phyloP scores from a whole-genome alignment of 2,113 vertebrate genomes.

The Lagopus leucura region DNA sequence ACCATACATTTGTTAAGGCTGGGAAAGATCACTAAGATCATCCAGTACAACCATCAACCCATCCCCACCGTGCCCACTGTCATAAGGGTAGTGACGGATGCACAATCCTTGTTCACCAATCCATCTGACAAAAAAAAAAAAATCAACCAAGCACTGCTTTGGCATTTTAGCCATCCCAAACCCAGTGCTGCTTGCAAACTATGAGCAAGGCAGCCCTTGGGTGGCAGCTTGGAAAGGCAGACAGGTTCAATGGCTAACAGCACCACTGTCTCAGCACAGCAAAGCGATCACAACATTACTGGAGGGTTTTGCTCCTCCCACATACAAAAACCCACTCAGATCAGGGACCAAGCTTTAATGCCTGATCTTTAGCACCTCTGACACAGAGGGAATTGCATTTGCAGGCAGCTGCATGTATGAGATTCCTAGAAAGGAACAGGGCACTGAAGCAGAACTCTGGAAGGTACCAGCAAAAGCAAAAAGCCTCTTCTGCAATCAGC shows the following conservation, averaged over 20 bases:
- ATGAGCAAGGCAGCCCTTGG: neutral
- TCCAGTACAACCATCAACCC: too few relatives aligned
- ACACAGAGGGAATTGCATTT: neutral
- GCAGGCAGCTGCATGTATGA: neutral
- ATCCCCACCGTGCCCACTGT: too few relatives aligned
- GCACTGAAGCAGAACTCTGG: neutral
- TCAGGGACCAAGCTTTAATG: neutral
- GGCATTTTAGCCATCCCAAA: neutral
- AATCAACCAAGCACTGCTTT: neutral
- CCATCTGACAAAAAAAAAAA: neutral
- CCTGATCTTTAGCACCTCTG: neutral
- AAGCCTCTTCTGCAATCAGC: neutral
- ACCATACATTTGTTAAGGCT: too few relatives aligned
- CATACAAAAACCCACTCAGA: neutral
- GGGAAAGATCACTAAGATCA: too few relatives aligned
- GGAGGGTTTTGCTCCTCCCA: slow-evolving; percentile 27
- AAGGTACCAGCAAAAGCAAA: neutral
- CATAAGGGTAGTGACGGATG: neutral
- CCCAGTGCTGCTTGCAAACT: neutral
- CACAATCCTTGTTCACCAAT: neutral
- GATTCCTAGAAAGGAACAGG: slow-evolving; percentile 54
- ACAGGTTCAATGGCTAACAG: neutral
- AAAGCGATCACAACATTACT: neutral
- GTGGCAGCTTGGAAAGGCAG: neutral
- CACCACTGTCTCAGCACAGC: neutral